Base-by-base conservation (phyloP, 2,113 vertebrate genomes). In the Grantiella picta region DNA sequence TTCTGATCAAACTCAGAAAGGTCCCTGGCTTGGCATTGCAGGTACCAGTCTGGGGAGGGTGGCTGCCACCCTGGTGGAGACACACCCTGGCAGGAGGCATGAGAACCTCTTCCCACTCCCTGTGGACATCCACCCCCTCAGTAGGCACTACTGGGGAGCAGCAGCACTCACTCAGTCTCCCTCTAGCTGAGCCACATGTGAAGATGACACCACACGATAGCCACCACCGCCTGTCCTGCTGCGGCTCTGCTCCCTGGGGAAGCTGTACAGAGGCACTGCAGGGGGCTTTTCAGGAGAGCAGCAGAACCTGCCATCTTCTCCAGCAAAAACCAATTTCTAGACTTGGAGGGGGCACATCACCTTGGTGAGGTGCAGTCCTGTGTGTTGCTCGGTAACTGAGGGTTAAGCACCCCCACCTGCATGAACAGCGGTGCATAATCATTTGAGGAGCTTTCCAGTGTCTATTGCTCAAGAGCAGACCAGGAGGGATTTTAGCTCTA, bases 111-210 rank as follows among this genome's bases (percentile, higher is more conserved):
- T 44, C 14, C 5, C 2, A 0, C 11, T 25, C 31, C 36, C 56
- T 66, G 35, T 0, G 0, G 63, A 20, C 36, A 17, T 16, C 15
- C 0, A 0, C 2, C 33, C 15, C 40, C 27, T 28, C 1, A 1
- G 53, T 5, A 65, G 33, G 47, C 15, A 1, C 23, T 21, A 0
- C 36, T 36, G 7, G 1, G 16, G 40, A 31, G 59, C 72, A 56
- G 69, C 27, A 38, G 35, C 49, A 1, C 38, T 29, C 42, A 0
- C 25, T 23, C 40, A 22, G 21, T 5, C 21, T 36, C 38, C 38
- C 16, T 0, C 1, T 1, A 38, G 29, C 57, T 24, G 76, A 60
- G 44, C 27, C 57, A 19, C 21, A 5, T 4, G 29, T 0, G 0
- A 44, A n/a, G 76, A 22, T 27, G 45, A 3, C 35, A 40, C 15